Evolutionary conservation across 2,797 vertebrate genomes (phyloP).

Genomic region (Manis crassicaudata): DNA sequence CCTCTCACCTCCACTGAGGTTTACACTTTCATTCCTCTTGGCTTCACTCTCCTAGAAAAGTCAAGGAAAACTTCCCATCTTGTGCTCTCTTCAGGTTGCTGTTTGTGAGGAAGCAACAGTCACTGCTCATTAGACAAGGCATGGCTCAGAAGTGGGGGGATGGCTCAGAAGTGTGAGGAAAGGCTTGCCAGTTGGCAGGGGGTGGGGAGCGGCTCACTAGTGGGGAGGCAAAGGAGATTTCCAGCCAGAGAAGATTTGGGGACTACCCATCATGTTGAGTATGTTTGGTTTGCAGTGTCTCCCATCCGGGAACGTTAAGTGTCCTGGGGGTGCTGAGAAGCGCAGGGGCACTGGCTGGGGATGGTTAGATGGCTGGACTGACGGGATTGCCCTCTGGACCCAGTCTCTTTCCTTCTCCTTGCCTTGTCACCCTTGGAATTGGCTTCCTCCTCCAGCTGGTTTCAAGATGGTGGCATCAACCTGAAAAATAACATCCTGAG

Average conservation of each 20-base stretch:
- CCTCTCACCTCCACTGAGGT: neutral
- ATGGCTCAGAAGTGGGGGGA: fast-evolving
- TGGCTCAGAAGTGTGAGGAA: no score
- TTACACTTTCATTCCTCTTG: neutral
- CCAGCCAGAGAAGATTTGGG: neutral
- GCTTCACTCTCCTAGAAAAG: neutral
- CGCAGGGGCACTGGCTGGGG: neutral
- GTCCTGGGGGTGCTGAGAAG: neutral
- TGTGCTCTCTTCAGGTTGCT: neutral
- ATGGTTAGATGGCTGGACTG: fast-evolving
- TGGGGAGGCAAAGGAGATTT: neutral
- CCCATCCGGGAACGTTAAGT: no score
- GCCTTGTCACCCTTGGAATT: neutral
- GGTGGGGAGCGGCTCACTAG: no score
- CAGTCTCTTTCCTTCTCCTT: neutral
- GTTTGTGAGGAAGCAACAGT: neutral
- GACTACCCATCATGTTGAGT: fast-evolving
- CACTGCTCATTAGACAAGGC: no score
- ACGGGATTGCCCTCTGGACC: neutral
- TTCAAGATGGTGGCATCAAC: neutral
- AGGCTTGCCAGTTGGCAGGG: no score
- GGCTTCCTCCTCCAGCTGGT: neutral
- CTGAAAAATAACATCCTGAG: neutral
- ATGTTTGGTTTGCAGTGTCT: neutral
- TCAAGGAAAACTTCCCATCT: neutral